These are phyloP conservation scores for Polypedilum vanderplanki DNA, from an alignment of 1,140 invertebrate species.

Conservation along the genomic window DNA sequence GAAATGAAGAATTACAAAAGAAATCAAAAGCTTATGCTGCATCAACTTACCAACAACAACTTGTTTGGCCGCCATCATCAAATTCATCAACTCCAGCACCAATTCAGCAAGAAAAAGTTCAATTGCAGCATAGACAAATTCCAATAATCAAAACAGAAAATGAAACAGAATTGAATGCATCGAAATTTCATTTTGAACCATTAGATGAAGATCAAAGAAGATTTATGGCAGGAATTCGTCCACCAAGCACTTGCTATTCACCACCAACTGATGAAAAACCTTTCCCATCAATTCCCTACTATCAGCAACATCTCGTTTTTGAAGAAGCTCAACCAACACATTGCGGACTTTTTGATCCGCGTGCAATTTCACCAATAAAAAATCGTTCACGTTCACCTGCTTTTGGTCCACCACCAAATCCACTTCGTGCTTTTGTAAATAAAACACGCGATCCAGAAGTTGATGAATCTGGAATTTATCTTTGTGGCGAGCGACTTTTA, in stretches of 20 bases:
- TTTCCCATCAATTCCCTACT: conserved; percentile 56
- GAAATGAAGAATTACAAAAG: neutral
- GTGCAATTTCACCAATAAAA: conserved; percentile 49
- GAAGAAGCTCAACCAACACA: conserved; percentile 50
- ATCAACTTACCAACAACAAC: conserved; percentile 24
- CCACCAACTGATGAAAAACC: conserved; percentile 52
- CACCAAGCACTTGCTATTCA: conserved; percentile 51
- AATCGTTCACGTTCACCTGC: conserved; percentile 52
- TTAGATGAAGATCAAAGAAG: conserved; percentile 48
- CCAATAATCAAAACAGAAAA: conserved; percentile 32
- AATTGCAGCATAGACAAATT: conserved; percentile 29
- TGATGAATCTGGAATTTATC: conserved; percentile 21
- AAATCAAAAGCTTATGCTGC: neutral
- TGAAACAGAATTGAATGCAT: conserved; percentile 36
- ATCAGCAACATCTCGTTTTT: conserved; percentile 57
- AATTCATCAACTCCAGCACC: conserved; percentile 30
- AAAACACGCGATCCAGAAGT: conserved; percentile 4
- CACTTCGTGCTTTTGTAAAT: conserved; percentile 44
- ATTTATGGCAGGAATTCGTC: conserved; percentile 40
- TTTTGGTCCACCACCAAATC: conserved; percentile 53
- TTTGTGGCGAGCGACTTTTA: neutral
- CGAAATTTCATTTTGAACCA: conserved; percentile 51
- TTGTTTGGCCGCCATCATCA: conserved; percentile 30
- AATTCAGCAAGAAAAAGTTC: conserved; percentile 29
- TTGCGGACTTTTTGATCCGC: conserved; percentile 49